Evolutionary conservation across 2,888 invertebrate genomes (phyloP).

Genomic region (Melieria picta): DNA sequence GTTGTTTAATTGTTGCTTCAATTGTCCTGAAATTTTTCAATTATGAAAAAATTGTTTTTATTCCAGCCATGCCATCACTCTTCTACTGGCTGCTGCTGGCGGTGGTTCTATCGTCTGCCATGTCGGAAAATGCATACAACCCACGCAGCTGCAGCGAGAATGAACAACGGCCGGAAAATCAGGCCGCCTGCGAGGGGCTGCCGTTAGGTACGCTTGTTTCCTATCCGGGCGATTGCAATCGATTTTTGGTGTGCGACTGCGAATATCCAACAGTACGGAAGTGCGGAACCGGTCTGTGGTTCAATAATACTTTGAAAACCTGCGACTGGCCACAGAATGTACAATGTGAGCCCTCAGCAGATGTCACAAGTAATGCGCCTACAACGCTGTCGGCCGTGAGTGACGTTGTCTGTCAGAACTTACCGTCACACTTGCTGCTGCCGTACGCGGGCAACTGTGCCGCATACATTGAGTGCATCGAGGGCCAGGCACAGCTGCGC

Average conservation of each 20-base stretch:
- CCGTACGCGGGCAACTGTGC: constrained; percentile 52
- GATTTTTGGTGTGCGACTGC: constrained; percentile 54
- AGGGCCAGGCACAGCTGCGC: constrained; percentile 39
- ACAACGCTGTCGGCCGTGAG: constrained; percentile 43
- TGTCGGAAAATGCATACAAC: neutral
- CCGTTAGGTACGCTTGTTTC: constrained; percentile 47
- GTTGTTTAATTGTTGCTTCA: neutral
- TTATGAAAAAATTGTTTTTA: neutral
- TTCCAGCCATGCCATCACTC: neutral
- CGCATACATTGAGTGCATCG: constrained; percentile 48
- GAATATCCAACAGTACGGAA: constrained; percentile 49
- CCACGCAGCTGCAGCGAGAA: constrained; percentile 40
- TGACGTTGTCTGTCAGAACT: constrained; percentile 40
- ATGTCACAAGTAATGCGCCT: neutral
- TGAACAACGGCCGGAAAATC: constrained; percentile 46
- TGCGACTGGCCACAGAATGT: constrained; percentile 52
- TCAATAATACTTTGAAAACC: constrained; percentile 44
- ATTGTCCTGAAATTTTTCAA: neutral
- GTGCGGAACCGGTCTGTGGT: constrained; percentile 48
- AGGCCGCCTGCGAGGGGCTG: constrained; percentile 45
- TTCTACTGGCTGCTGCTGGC: neutral
- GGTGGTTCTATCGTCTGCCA: neutral
- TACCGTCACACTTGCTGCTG: constrained; percentile 40
- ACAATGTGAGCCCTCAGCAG: constrained; percentile 32
- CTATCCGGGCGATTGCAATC: constrained; percentile 53